Conservation (phyloP, 2,888 invertebrate genomes). For the Synergus laeviventris region DNA sequence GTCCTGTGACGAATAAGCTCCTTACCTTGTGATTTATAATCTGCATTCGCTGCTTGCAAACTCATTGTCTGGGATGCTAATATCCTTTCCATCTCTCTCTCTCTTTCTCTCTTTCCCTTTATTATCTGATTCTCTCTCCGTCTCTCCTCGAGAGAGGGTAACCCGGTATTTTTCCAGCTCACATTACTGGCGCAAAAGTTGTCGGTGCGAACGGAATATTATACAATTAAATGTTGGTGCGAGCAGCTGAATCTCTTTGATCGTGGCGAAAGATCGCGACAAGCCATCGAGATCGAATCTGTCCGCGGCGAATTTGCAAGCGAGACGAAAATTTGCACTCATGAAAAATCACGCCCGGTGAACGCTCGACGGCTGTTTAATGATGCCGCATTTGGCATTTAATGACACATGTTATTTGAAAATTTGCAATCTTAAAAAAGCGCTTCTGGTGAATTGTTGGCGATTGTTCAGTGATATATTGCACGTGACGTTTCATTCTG, state of each 20-base stretch:
- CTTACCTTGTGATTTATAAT: constrained; percentile 50
- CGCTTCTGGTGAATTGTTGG: constrained; percentile 11
- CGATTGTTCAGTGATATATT: constrained; percentile 9
- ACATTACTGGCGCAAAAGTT: constrained; percentile 35
- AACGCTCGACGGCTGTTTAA: constrained; percentile 20
- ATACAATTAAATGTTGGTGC: constrained; percentile 32
- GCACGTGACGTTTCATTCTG: background rate
- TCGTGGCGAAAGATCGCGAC: constrained; percentile 25
- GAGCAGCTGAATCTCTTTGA: constrained; percentile 28
- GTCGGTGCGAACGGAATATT: constrained; percentile 19
- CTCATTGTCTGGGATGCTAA: constrained; percentile 55
- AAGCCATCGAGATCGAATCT: constrained; percentile 18
- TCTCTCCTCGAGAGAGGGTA: constrained; percentile 19
- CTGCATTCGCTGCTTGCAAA: constrained; percentile 52
- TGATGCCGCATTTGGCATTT: constrained; percentile 15
- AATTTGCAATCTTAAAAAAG: background rate
- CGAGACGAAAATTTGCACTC: constrained; percentile 17
- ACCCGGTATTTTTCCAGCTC: constrained; percentile 11
- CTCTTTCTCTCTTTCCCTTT: background rate
- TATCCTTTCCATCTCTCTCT: constrained; percentile 48
- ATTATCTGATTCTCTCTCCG: background rate
- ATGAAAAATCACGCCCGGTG: constrained; percentile 14
- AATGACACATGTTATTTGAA: constrained; percentile 3
- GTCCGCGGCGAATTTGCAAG: constrained; percentile 22
- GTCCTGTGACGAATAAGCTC: constrained; percentile 44